Evolutionary conservation across 1,140 invertebrate species (phyloP).

Genomic region (Maconellicoccus hirsutus): DNA sequence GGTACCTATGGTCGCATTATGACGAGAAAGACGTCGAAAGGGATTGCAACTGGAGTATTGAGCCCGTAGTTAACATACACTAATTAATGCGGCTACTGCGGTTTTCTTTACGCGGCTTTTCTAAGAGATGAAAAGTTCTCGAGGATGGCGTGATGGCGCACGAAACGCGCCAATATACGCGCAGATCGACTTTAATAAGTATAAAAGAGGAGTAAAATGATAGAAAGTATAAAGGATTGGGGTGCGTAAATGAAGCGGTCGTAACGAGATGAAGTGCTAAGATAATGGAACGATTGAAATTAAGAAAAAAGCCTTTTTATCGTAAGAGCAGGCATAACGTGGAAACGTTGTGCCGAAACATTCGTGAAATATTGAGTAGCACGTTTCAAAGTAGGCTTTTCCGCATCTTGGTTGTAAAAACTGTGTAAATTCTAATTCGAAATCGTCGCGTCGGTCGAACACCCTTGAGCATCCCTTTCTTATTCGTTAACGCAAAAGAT

Average conservation of each 20-base stretch:
- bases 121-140: neutral
- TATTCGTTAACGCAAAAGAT: too few relatives aligned
- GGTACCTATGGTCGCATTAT: slow-evolving; percentile 5
- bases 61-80: neutral
- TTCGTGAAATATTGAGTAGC: too few relatives aligned
- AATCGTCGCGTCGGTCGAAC: too few relatives aligned
- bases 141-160: too few relatives aligned
- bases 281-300: slow-evolving; percentile 9
- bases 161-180: too few relatives aligned
- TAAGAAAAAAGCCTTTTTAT: neutral
- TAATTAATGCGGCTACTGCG: neutral
- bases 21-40: neutral
- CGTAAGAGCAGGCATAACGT: too few relatives aligned
- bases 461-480: too few relatives aligned
- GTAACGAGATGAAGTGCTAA: neutral
- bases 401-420: too few relatives aligned
- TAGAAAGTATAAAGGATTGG: neutral
- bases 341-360: too few relatives aligned
- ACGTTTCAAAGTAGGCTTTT: too few relatives aligned
- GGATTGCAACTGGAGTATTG: too few relatives aligned
- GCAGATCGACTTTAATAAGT: neutral
- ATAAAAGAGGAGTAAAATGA: neutral
- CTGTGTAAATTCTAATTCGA: too few relatives aligned
- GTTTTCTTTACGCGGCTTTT: neutral
- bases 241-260: neutral